Evolutionary conservation across 2,797 vertebrate genomes (phyloP), one percentile per base, ranked within the genome.

Genomic region (Sus cebifrons): DNA sequence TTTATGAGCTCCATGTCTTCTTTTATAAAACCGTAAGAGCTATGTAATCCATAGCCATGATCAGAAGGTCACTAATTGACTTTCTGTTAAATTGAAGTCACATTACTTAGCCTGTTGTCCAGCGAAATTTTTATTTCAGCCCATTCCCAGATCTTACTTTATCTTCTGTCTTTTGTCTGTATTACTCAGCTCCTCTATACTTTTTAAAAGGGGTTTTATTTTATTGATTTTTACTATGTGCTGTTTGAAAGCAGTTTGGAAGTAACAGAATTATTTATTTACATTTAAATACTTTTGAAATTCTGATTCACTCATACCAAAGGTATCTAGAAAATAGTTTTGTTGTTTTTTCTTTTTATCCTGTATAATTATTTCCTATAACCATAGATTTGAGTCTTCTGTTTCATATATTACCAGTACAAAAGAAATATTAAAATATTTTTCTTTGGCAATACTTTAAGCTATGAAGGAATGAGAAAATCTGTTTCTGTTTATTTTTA

Each of bases 271-370:
- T 36, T 91, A 67, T 89, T 90, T 94, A 74, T 83, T 95, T 88
- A 81, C 18, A 94, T 73, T 89, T 94, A 91, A 96, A 64, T 93
- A 74, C 12, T 71, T 89, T 78, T 40, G 75, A 74, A 92, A 83
- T 83, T 70, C 18, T 89, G 20, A 89, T 67, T 91, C 17, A 68
- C 2, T 89, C 49, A 93, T 84, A 91, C 83, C 93, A 96, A 96
- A 88, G 88, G 1, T 93, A 3, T 64, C 67, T 92, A 60, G 52
- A 75, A 94, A 95, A 68, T 88, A 5, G 15, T 62, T 90, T 60
- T 89, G 3, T 56, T 84, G 6, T 56, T 56, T 70, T 58, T 73
- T 78, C 14, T 77, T 77, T 62, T 71, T 67, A 2, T 23, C 71
- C 79, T 87, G 40, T 52, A 85, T 91, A 17, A 0, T 32, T 52